Base-by-base conservation (phyloP, 2,797 vertebrate genomes). In the Coracias cyanogaster region DNA sequence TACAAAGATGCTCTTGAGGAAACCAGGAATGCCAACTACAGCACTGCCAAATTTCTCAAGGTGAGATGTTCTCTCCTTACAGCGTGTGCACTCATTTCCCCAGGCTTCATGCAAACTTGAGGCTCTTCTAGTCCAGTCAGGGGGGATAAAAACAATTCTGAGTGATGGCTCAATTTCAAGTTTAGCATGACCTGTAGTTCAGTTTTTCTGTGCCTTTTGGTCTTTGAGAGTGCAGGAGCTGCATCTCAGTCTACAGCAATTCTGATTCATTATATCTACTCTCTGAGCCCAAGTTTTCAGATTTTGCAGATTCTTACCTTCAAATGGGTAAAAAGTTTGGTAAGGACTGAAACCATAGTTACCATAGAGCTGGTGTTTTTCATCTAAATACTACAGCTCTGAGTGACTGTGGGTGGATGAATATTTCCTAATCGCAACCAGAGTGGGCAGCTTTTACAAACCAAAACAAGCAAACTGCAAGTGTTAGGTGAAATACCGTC, bases 31-130 rank as follows among this genome's bases (percentile, higher is more conserved):
- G 99, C 99, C 71, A 99, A 99, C 96, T 98, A 98, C 81, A 99
- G 99, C 3, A 97, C 98, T 67, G 99, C 99, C 29, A 98, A 97
- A 83, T 99, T 99, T 96, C 98, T 99, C 70, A 99, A 99, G 99
- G 99, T 99, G 95, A 74, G 88, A 12, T 67, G 15, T 61, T 89
- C 13, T 73, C 29, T n/a, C 20, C 3, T 66, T 84, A 10, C 24
- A 43, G 51, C n/a, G 20, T 14, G 4, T 52, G 39, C 28, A 17
- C 24, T 80, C 49, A 33, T 39, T 89, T 92, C 41, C 15, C 33
- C 22, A 8, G 39, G 10, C 8, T 76, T 77, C 65, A 39, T 46
- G 45, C 39, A 54, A 48, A 41, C 20, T 37, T n/a, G 49, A 86
- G 43, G 9, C 26, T 48, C 25, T 43, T 65, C 6, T 64, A 8